Evolutionary conservation across 2,888 invertebrate species (phyloP).

Genomic region (Ptychoptera albimana): DNA sequence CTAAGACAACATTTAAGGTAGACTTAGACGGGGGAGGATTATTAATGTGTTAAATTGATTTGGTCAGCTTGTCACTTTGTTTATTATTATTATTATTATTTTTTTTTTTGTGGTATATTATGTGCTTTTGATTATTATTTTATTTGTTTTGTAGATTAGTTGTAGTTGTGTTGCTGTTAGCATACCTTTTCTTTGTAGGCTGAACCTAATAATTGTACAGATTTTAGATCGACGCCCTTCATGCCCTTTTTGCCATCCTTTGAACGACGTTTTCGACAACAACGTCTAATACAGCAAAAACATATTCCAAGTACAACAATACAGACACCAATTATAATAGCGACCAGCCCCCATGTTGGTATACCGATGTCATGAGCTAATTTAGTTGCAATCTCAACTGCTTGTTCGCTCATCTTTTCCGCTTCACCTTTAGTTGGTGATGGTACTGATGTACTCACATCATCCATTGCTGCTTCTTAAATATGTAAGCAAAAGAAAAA

Average conservation of each 20-base stretch:
- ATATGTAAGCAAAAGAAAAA: background rate
- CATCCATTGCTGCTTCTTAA: background rate
- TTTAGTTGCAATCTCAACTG: slow-evolving; percentile 40
- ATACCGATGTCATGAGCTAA: slow-evolving; percentile 58
- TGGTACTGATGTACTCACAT: slow-evolving; percentile 1
- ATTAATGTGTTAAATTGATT: no score
- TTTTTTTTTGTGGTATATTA: no score
- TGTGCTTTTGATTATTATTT: no score
- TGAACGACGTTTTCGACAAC: slow-evolving; percentile 79
- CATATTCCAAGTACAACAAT: slow-evolving; percentile 69
- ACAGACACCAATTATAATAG: slow-evolving; percentile 67
- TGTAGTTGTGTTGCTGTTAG: no score
- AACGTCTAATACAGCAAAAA: slow-evolving; percentile 84
- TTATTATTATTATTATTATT: no score
- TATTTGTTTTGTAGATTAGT: no score
- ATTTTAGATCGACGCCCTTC: slow-evolving; percentile 92
- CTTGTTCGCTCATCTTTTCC: slow-evolving; percentile 29
- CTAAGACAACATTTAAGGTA: no score
- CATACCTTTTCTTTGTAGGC: slow-evolving; percentile 95
- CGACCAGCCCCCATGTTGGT: slow-evolving; percentile 71
- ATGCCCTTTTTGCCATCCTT: slow-evolving; percentile 89
- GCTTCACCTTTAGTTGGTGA: slow-evolving; percentile 15
- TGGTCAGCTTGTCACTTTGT: no score
- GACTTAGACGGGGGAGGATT: no score
- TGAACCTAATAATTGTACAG: slow-evolving; percentile 88